Evolutionary conservation across 2,797 vertebrate genomes (phyloP), one percentile per base, ranked within the genome.

Genomic region (Sebastes flavidus): DNA sequence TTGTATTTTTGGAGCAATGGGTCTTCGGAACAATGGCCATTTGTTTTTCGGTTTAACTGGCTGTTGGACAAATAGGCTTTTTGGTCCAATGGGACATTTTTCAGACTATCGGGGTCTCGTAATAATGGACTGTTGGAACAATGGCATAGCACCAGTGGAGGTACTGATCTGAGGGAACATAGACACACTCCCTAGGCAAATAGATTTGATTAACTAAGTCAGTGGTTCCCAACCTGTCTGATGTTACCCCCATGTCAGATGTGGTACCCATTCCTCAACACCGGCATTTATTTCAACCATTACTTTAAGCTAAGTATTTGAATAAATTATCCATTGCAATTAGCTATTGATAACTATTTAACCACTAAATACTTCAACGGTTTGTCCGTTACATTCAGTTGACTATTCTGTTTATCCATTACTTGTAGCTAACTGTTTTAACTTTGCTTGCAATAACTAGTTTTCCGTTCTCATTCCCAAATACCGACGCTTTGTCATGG

Each of bases 11-110:
- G 42, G 16, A 18, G 42, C 3, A 46, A 46, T 46, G 16, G 20
- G 49, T 0, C 0, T 54, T n/a, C 0, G 49, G 46, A 49, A 49
- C 0, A n/a, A 8, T 52, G 18, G 3, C 18, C 8, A 10, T 54
- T n/a, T n/a, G n/a, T 54, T 54, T 54, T 54, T 11, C 16, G 2
- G n/a, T 0, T 1, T 22, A 54, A 54, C 49, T n/a, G 49, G 20
- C 49, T 54, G 49, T 1, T 22, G n/a, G 49, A 22, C 49, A 54
- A 54, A 22, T 54, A 1, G 46, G 46, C 7, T 52, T 52, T 52
- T 52, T 52, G 18, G 46, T 49, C 46, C 8, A 49, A 49, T 49
- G 49, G 49, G 20, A 54, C 20, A 54, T 10, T 54, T 22, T 22
- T n/a, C 10, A 22, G 52, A 5, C n/a, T 22, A 54, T 12, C 3